Evolutionary conservation across 2,888 invertebrate species (phyloP).

Genomic region (Acrobasis repandana): DNA sequence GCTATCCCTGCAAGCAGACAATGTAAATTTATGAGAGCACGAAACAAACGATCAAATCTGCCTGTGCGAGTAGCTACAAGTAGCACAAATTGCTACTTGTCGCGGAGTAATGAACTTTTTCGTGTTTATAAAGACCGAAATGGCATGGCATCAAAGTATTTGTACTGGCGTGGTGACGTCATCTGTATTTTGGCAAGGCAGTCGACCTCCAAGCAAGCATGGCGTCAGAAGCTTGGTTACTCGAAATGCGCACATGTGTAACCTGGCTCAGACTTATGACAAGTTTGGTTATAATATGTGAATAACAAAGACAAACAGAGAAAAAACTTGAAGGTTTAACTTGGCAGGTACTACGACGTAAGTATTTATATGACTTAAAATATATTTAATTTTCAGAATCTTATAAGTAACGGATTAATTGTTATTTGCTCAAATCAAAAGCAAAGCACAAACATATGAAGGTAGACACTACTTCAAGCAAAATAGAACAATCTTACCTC

Average conservation of each 20-base stretch:
- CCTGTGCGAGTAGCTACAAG: not conserved
- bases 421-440: too few relatives aligned
- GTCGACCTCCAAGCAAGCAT: constrained; percentile 64
- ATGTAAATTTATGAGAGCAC: not conserved
- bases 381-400: too few relatives aligned
- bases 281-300: not conserved
- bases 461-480: too few relatives aligned
- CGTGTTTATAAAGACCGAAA: constrained; percentile 11
- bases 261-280: not conserved
- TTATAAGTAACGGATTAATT: too few relatives aligned
- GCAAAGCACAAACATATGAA: too few relatives aligned
- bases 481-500: too few relatives aligned
- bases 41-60: not conserved
- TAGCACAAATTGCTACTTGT: constrained; percentile 13
- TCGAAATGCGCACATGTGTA: constrained; percentile 28
- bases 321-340: not conserved
- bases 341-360: too few relatives aligned
- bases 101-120: constrained; percentile 18
- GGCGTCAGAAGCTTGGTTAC: constrained; percentile 26
- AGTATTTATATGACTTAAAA: too few relatives aligned
- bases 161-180: constrained; percentile 49
- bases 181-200: constrained; percentile 69
- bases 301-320: not conserved
- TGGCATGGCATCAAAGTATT: not conserved
- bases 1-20: too few relatives aligned